Conservation (phyloP, 1,140 invertebrate species). For the Apis mellifera region Amel_HAv3.1 CM009945.2:2527501-2528000, state of each 20-base stretch:
- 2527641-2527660: neutral
- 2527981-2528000: neutral
- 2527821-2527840: neutral
- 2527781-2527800: neutral
- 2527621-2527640: neutral
- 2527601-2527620: neutral
- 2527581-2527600: constrained; percentile 15
- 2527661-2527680: constrained; percentile 15
- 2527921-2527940: neutral
- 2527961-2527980: neutral
- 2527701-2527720: neutral
- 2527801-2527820: neutral
- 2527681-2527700: neutral
- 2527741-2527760: neutral
- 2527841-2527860: neutral
- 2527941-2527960: neutral
- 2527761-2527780: neutral
- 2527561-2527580: constrained; percentile 50
- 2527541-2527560: constrained; percentile 50
- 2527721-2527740: neutral
- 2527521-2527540: constrained; percentile 50
- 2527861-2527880: neutral
- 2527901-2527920: neutral
- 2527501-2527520: constrained; percentile 60
- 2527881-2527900: neutral